These are phyloP conservation scores for Boloria selene DNA, from an alignment of 2,888 invertebrate genomes.

Conservation along the genomic window DNA sequence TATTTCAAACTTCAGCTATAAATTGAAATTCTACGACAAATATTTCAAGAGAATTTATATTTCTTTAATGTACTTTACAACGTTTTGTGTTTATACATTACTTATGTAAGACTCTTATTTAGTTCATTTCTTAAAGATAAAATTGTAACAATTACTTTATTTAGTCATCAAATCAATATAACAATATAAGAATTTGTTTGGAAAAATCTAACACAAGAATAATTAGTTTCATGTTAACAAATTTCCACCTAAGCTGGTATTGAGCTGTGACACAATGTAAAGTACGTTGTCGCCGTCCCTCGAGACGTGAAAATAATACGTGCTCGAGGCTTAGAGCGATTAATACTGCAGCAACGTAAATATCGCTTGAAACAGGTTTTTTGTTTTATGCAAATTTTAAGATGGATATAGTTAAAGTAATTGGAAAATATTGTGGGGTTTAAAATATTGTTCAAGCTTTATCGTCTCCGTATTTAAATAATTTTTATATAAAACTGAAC, in stretches of 20 bases:
- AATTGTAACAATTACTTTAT: too few species aligned
- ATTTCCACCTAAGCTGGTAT: slow-evolving; percentile 32
- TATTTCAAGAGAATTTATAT: background rate
- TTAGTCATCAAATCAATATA: background rate
- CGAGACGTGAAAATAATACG: slow-evolving; percentile 39
- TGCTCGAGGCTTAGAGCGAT: slow-evolving; percentile 36
- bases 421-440: slow-evolving; percentile 22
- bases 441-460: background rate
- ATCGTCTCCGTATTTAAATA: background rate
- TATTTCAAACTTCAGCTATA: slow-evolving; percentile 13
- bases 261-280: slow-evolving; percentile 37
- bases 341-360: slow-evolving; percentile 34
- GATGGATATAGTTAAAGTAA: slow-evolving; percentile 21
- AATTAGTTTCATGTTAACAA: slow-evolving; percentile 34
- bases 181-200: background rate
- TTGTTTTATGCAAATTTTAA: slow-evolving; percentile 25
- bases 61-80: background rate
- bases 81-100: too few species aligned
- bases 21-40: background rate
- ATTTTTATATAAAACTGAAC: background rate
- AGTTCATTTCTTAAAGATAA: too few species aligned
- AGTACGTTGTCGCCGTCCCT: slow-evolving; percentile 28
- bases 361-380: slow-evolving; percentile 14
- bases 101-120: too few species aligned
- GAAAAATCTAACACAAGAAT: slow-evolving; percentile 9